A percentile compares a stretch with the other conserved stretches of the same genome.
Evolutionary conservation across 2,113 vertebrate genomes (phyloP).

Genomic region (Panthera leo): DNA sequence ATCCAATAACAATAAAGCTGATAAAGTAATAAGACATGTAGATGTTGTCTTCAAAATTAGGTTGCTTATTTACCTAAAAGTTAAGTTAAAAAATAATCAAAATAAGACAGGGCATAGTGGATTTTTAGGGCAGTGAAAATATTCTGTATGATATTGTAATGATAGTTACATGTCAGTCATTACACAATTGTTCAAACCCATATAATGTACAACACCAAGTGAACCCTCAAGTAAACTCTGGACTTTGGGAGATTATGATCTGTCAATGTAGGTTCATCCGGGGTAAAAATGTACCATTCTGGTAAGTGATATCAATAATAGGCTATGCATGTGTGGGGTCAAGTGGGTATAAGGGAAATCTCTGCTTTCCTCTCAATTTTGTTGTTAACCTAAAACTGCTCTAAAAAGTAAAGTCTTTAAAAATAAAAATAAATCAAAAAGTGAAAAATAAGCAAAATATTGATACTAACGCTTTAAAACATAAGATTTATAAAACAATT

Average conservation of each 20-base stretch:
- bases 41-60: conserved; percentile 86
- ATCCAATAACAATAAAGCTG: conserved; percentile 90
- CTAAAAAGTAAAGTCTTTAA: background rate
- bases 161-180: background rate
- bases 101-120: background rate
- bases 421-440: background rate
- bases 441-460: conserved; percentile 20
- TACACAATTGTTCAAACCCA: background rate
- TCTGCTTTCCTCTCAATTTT: background rate
- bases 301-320: background rate
- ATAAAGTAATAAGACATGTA: conserved; percentile 90
- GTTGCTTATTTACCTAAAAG: conserved; percentile 86
- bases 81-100: conserved; percentile 46
- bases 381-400: background rate
- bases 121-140: conserved; percentile 1
- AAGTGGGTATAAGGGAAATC: background rate
- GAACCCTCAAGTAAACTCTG: background rate
- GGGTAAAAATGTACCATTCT: background rate
- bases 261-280: background rate
- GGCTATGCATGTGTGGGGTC: background rate
- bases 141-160: background rate
- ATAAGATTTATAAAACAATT: background rate
- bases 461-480: background rate
- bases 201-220: background rate
- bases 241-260: background rate